Base-by-base conservation (phyloP, 2,888 invertebrate species). In the Magallana nippona region DNA sequence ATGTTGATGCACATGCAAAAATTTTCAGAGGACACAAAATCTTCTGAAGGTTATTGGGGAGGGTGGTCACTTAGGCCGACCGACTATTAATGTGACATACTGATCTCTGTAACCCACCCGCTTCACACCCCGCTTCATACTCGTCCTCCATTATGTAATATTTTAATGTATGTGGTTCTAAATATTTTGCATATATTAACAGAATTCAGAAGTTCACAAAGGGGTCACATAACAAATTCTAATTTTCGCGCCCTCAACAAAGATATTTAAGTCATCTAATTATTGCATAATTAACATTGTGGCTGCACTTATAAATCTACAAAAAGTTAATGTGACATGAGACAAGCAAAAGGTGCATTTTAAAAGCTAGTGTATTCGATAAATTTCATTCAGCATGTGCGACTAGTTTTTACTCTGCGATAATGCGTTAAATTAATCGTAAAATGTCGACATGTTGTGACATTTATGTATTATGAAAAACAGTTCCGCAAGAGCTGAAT, bases 401-500 rank as follows among this genome's bases (percentile, higher is more conserved):
- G 63, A 19, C 27, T 1, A 22, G 22, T 27, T 71, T 71, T 71
- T 71, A 27, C 27, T 71, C 13, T 22, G 13, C 22, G 71, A 71
- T 27, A 32, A 71, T 71, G 27, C 71, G 71, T 71, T 71, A 27
- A 71, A 71, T 71, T 71, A 71, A 71, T 71, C 71, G 71, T 71
- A 71, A 71, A 71, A 71, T 27, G 71, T 71, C 32, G 22, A 32
- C 71, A 71, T 71, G 71, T 71, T 71, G 22, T 71, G 71, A 71
- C 71, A 71, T 71, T 71, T 71, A 71, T 71, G 15, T 71, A 71
- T 71, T 71, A 71, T 32, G 60, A 71, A 71, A 71, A 71, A 71
- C 27, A 71, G 71, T 71, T 71, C 71, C 71, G 27, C 19, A 27
- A 71, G 71, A 71, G 71, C 71, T 71, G 32, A 15, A 13, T 22